A percentile compares a stretch with the other conserved stretches of the same genome.
Evolutionary conservation across 2,113 vertebrate genomes (phyloP).

Genomic region (Ia io): DNA sequence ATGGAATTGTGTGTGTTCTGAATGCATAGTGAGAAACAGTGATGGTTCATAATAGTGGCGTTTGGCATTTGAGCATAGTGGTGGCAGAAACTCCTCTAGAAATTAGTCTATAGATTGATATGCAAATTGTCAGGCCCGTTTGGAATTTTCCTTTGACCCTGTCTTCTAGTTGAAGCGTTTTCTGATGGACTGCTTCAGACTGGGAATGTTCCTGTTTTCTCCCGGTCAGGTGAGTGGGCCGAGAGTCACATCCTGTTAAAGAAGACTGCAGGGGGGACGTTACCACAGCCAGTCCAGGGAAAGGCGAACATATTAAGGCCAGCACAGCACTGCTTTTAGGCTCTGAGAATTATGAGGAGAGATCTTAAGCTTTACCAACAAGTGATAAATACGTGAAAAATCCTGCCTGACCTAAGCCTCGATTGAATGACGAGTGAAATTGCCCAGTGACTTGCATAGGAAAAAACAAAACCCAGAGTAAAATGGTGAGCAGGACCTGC

Average conservation of each 20-base stretch:
- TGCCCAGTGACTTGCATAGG: constrained; percentile 22
- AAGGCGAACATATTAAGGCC: background rate
- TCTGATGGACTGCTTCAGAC: background rate
- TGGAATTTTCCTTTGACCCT: background rate
- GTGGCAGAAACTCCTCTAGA: background rate
- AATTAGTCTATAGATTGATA: background rate
- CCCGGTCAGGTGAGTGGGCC: background rate
- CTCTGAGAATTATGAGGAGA: background rate
- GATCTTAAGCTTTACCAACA: background rate
- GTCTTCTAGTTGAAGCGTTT: background rate
- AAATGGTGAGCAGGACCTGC: constrained; percentile 39
- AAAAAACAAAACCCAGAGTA: constrained; percentile 60
- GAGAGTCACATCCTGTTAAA: background rate
- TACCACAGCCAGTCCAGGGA: background rate
- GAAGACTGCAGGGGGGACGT: background rate
- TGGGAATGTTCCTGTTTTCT: background rate
- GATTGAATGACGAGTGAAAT: background rate
- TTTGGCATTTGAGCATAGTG: background rate
- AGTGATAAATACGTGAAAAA: background rate
- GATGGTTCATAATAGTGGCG: background rate
- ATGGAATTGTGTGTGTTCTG: background rate
- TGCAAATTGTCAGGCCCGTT: background rate
- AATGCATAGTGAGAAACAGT: background rate
- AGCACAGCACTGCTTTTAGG: background rate
- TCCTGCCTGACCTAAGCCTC: background rate